phyloP scores from a whole-genome alignment of 2,113 vertebrate species.

The Calidris pugnax region DNA sequence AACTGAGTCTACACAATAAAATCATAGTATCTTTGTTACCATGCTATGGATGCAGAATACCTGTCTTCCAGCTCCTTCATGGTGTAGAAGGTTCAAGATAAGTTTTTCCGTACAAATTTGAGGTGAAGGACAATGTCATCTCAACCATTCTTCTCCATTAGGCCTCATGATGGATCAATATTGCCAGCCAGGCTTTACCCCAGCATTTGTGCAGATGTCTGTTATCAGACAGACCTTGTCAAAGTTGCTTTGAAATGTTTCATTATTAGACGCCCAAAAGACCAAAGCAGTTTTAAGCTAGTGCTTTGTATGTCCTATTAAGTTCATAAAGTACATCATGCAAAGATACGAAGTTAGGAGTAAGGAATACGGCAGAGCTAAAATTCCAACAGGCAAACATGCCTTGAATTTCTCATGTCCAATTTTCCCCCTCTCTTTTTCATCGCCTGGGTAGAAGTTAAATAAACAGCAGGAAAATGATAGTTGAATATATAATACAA shows the following conservation, averaged over 20 bases:
- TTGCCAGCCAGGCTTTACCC: neutral
- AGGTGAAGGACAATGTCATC: neutral
- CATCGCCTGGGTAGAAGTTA: neutral
- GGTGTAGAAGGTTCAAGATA: neutral
- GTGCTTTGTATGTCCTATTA: neutral
- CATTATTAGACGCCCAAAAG: neutral
- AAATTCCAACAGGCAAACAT: neutral
- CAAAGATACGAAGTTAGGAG: neutral
- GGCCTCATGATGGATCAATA: neutral
- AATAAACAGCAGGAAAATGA: neutral
- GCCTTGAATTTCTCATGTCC: neutral
- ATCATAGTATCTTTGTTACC: neutral
- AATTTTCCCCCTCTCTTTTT: neutral
- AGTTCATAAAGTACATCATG: neutral
- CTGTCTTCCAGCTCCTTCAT: neutral
- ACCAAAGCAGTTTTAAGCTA: neutral
- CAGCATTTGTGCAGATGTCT: neutral
- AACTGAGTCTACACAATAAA: neutral
- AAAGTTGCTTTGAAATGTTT: neutral
- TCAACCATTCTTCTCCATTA: neutral
- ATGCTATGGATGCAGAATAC: neutral
- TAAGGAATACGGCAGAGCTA: neutral
- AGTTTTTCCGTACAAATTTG: neutral
- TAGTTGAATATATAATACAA: neutral
- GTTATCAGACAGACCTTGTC: neutral